phyloP scores from a whole-genome alignment of 2,888 invertebrate species.

The Ornithoptera priamus region DNA sequence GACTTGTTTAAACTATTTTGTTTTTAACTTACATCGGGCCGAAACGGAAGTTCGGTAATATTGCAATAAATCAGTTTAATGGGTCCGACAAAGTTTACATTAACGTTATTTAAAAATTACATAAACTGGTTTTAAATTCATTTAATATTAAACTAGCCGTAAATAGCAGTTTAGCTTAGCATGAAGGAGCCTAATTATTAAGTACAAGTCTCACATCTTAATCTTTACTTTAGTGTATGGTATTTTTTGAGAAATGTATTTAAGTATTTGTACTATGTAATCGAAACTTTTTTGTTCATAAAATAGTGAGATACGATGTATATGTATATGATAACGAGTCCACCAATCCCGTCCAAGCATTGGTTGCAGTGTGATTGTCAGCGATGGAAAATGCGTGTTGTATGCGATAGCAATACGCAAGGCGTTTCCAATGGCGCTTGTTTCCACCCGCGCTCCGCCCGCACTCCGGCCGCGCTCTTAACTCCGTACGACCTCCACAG shows the following conservation, averaged over 20 bases:
- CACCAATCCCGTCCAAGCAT: constrained; percentile 12
- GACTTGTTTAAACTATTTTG: too few species aligned
- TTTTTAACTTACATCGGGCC: too few species aligned
- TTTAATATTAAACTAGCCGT: too few species aligned
- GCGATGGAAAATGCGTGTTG: constrained; percentile 22
- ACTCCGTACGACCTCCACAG: background rate
- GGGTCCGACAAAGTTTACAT: too few species aligned
- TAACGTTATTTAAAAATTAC: too few species aligned
- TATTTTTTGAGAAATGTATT: background rate
- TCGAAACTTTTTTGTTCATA: background rate
- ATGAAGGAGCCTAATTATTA: too few species aligned
- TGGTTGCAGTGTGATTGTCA: constrained; percentile 36
- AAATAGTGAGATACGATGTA: background rate
- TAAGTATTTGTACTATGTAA: background rate
- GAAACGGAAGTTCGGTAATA: too few species aligned
- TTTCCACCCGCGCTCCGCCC: constrained; percentile 19
- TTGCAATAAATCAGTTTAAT: too few species aligned
- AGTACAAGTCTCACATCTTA: too few species aligned
- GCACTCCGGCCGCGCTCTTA: constrained; percentile 6
- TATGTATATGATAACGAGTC: background rate
- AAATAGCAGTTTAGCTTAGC: too few species aligned
- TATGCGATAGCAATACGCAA: constrained; percentile 23
- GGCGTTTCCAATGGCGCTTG: background rate
- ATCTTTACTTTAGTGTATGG: background rate
- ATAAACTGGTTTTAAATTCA: too few species aligned